phyloP scores from a whole-genome alignment of 2,797 vertebrate species.

The Champsocephalus esox region DNA sequence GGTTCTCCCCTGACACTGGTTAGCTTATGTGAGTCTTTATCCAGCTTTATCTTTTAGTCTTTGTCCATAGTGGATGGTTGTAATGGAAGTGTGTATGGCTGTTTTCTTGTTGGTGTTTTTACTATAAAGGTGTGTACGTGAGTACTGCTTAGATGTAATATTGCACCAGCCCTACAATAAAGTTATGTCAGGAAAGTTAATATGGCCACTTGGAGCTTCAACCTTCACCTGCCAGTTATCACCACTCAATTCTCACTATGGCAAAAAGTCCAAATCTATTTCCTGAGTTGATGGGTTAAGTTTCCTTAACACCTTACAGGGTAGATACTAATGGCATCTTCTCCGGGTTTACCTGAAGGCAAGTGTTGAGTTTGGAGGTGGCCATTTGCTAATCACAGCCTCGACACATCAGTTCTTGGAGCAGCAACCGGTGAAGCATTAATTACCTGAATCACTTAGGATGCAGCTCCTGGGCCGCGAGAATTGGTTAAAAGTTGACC shows the following conservation, averaged over 20 bases:
- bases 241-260: conserved; percentile 3
- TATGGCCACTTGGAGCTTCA: conserved; percentile 33
- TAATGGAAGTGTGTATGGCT: conserved; percentile 63
- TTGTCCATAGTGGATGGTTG: conserved; percentile 68
- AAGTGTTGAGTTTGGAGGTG: conserved; percentile 37
- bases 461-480: conserved; percentile 38
- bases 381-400: conserved; percentile 34
- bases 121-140: conserved; percentile 45
- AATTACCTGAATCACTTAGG: conserved; percentile 9
- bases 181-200: conserved; percentile 33
- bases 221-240: conserved; percentile 43
- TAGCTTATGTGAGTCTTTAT: conserved; percentile 52
- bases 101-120: conserved; percentile 60
- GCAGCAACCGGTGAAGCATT: conserved; percentile 19
- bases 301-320: conserved; percentile 9
- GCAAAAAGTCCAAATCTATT: conserved; percentile 4
- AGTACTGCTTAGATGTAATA: conserved; percentile 57
- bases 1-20: conserved; percentile 64
- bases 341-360: conserved; percentile 42
- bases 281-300: conserved; percentile 28
- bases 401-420: conserved; percentile 20
- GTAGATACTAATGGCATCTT: conserved; percentile 19
- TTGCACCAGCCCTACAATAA: conserved; percentile 62
- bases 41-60: conserved; percentile 61
- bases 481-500: conserved; percentile 32